Evolutionary conservation across 2,888 invertebrate genomes (phyloP), one percentile per base, ranked within the genome.

Genomic region (Masnerella sp.): DNA sequence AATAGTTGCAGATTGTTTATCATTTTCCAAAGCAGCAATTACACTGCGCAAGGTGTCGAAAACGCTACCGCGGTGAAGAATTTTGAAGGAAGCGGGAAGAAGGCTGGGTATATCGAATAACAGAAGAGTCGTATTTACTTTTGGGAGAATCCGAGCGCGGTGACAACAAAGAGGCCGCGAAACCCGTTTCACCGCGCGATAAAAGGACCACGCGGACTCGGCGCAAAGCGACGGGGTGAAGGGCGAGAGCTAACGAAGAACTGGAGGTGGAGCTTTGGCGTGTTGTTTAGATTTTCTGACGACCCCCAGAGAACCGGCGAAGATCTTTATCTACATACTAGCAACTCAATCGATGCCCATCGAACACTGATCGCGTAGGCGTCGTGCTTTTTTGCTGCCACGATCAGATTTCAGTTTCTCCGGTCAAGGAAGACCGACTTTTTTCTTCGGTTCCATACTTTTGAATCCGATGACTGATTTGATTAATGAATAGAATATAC

Each of bases 291-390:
- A 76, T 74, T 71, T 76, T 68, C 76, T 70, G 68, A 64, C 59
- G 58, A 51, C 36, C 59, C 40, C 38, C 22, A 25, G 43, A 58
- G 74, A 58, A 74, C 68, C 61, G 49, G 22, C 62, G 51, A 77
- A 79, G 80, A 82, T 81, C 77, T 78, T 78, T 79, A 80, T 81
- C 80, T 59, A 49, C 73, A 64, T 17, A 75, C 70, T 73, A 81
- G 83, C 83, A 82, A 81, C 83, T 83, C 80, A 83, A 83, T 82
- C 82, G 80, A 79, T 76, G 77, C 74, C 70, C 77, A 70, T 73
- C 72, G 70, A 61, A 70, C 76, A 77, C 61, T 77, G 78, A 80
- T 80, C 78, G 79, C 78, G 81, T 81, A 77, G 79, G 80, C 79
- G 81, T 78, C 71, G 59, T 22, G 68, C 74, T 76, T 74, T 74